These are phyloP conservation scores for Rhinolophus sinicus DNA, from an alignment of 2,113 vertebrate genomes.

Conservation along the genomic window DNA sequence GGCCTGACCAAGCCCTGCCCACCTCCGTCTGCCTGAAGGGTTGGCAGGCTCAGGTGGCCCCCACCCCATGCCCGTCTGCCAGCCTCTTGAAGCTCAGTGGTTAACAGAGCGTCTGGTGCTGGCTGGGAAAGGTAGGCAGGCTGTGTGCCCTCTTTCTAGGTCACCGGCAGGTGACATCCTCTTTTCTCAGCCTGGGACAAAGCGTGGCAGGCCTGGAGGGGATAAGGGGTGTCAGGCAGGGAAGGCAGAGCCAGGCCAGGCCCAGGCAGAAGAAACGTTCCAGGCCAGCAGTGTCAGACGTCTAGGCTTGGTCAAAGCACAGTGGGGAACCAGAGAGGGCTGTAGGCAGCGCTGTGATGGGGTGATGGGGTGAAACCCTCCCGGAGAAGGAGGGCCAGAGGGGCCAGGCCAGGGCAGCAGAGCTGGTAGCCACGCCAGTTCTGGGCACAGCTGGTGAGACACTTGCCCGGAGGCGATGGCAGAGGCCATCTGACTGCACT, in stretches of 20 bases:
- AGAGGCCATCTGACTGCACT: neutral
- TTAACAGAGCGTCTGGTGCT: neutral
- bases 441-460: neutral
- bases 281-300: neutral
- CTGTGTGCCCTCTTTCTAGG: neutral
- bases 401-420: fast-evolving
- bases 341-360: neutral
- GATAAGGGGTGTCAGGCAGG: neutral
- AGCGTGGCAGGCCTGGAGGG: too few species aligned
- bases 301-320: fast-evolving
- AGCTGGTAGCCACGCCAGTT: neutral
- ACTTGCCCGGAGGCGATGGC: fast-evolving
- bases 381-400: fast-evolving
- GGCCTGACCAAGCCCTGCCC: neutral
- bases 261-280: too few species aligned
- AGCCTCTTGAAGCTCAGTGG: fast-evolving
- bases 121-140: neutral
- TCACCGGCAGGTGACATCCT: neutral
- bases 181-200: neutral
- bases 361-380: fast-evolving
- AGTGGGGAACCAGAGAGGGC: neutral
- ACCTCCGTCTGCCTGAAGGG: neutral
- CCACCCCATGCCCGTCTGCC: neutral
- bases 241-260: too few species aligned
- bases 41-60: neutral